Percentiles rank a stretch among this genome's conserved stretches.
phyloP scores from a whole-genome alignment of 1,140 invertebrate species.

The Frieseomelitta varia region DNA sequence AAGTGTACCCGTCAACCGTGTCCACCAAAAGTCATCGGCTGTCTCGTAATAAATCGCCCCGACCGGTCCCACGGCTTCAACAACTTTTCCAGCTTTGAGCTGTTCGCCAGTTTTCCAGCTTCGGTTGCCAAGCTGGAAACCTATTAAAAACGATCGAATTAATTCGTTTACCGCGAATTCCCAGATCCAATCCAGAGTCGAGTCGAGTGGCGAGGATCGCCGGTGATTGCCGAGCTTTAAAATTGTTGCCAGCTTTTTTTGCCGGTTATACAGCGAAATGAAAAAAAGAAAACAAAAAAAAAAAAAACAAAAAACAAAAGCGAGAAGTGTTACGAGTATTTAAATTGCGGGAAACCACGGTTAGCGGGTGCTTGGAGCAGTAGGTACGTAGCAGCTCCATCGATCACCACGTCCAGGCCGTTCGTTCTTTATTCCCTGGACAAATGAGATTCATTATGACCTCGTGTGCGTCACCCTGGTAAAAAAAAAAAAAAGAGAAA shows the following conservation, averaged over 20 bases:
- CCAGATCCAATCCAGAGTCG: not conserved
- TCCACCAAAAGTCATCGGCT: not conserved
- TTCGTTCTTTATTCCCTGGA: constrained; percentile 61
- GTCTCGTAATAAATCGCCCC: constrained; percentile 1
- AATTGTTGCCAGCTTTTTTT: not conserved
- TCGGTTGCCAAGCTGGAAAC: no score
- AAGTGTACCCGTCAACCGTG: constrained; percentile 1
- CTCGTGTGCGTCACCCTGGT: constrained; percentile 28
- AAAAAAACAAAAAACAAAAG: no score
- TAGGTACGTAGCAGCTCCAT: constrained; percentile 53
- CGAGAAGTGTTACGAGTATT: constrained; percentile 44
- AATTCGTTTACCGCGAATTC: not conserved
- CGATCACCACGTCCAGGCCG: constrained; percentile 56
- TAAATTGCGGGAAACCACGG: constrained; percentile 63
- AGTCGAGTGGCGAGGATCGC: not conserved
- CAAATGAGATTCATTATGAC: constrained; percentile 69
- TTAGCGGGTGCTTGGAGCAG: constrained; percentile 50
- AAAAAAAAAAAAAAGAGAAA: constrained; percentile 27
- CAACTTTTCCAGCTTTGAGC: not conserved
- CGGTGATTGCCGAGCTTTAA: not conserved
- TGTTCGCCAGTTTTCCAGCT: no score
- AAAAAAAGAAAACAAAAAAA: constrained; percentile 6
- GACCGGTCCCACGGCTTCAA: not conserved
- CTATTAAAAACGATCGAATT: no score
- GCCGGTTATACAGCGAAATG: not conserved